Conservation (phyloP, 2,797 vertebrate species). For the Lagodon rhomboides region DNA sequence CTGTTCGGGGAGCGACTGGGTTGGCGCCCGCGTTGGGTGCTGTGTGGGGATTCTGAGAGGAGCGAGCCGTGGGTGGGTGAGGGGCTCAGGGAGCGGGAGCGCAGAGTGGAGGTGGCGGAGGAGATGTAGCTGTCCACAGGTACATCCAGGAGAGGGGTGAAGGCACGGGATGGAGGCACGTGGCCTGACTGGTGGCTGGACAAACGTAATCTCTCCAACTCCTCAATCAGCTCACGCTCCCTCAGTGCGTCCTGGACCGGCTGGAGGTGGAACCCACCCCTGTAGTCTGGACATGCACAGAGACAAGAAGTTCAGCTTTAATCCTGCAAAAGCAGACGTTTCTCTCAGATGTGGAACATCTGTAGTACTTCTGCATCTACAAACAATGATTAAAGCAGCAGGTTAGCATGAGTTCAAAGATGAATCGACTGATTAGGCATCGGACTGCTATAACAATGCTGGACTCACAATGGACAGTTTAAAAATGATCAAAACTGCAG, state of each 20-base stretch:
- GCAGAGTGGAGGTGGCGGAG: constrained; percentile 42
- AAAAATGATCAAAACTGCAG: too few relatives aligned
- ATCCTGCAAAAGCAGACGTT: not conserved
- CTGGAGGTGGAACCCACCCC: constrained; percentile 94
- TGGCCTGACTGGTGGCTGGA: constrained; percentile 76
- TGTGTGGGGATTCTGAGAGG: constrained; percentile 76
- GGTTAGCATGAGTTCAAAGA: not conserved
- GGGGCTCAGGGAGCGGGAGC: constrained; percentile 77
- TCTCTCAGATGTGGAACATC: not conserved
- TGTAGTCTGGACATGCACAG: constrained; percentile 87
- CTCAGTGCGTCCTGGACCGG: constrained; percentile 80
- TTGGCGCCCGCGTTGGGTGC: constrained; percentile 55
- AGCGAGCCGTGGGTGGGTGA: constrained; percentile 81
- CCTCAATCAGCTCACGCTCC: constrained; percentile 76
- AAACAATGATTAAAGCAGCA: not conserved
- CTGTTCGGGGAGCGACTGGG: constrained; percentile 64
- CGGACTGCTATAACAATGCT: too few relatives aligned
- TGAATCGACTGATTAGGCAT: too few relatives aligned
- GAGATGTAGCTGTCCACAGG: constrained; percentile 89
- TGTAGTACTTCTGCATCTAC: not conserved
- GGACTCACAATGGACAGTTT: too few relatives aligned
- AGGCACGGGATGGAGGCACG: constrained; percentile 78
- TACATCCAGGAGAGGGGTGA: constrained; percentile 90
- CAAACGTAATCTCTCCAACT: constrained; percentile 79
- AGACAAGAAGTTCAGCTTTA: constrained; percentile 14